Percentiles rank a stretch among this genome's conserved stretches.
phyloP scores from a whole-genome alignment of 2,888 invertebrate genomes.

The Dusona sp. region DNA sequence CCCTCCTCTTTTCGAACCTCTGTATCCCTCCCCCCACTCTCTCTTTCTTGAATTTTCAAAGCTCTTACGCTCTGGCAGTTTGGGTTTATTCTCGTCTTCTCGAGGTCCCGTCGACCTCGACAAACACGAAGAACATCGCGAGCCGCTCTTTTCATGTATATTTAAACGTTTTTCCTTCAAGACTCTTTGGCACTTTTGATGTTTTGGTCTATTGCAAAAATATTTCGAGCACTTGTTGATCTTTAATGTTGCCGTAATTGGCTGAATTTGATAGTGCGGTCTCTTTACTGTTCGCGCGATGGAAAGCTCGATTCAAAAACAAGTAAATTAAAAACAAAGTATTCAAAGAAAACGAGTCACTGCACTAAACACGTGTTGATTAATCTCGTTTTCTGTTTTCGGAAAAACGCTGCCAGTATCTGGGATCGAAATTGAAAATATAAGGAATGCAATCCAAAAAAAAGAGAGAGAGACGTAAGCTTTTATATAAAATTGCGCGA shows the following conservation, averaged over 20 bases:
- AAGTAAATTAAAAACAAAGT: not conserved
- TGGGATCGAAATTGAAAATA: not conserved
- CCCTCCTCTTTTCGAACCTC: constrained; percentile 29
- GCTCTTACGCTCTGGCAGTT: constrained; percentile 43
- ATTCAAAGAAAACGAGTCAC: not conserved
- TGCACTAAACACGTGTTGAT: not conserved
- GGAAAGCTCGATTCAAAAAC: not conserved
- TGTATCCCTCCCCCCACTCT: constrained; percentile 31
- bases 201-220: constrained; percentile 16
- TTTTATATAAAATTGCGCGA: constrained; percentile 19
- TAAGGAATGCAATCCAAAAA: not conserved
- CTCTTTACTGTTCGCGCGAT: not conserved
- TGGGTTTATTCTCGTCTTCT: constrained; percentile 69
- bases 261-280: constrained; percentile 12
- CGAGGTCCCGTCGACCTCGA: constrained; percentile 73
- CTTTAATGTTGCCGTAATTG: constrained; percentile 18
- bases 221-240: constrained; percentile 10
- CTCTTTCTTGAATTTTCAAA: constrained; percentile 23
- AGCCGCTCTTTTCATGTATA: constrained; percentile 34
- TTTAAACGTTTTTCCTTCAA: constrained; percentile 23
- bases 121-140: constrained; percentile 46
- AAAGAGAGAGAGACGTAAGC: not conserved
- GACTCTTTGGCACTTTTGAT: constrained; percentile 27
- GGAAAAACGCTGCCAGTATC: not conserved
- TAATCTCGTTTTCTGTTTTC: not conserved